A percentile compares a stretch with the other conserved stretches of the same genome.
Evolutionary conservation across 2,113 vertebrate species (phyloP).

Genomic region (Cebus imitator): DNA sequence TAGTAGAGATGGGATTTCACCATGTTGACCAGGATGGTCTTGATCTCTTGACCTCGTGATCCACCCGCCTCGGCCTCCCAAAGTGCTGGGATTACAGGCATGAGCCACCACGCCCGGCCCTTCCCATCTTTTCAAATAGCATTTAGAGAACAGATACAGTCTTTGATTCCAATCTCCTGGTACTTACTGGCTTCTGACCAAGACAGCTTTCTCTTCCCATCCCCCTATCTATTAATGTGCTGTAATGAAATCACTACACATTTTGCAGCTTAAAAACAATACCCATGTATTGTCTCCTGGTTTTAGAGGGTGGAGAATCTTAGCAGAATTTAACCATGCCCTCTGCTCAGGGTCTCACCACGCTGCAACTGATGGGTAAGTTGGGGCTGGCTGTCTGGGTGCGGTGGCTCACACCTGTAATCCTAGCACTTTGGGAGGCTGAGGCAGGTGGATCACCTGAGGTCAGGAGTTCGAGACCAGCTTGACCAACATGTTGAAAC

Average conservation of each 20-base stretch:
- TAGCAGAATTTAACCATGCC: fast-evolving
- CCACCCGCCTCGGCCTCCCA: too few relatives aligned
- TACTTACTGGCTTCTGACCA: not conserved
- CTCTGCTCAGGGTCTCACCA: not conserved
- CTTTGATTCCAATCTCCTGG: not conserved
- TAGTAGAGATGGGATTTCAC: too few relatives aligned
- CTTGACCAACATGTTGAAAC: too few relatives aligned
- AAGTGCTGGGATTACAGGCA: too few relatives aligned
- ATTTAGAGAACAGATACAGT: not conserved
- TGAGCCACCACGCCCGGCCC: too few relatives aligned
- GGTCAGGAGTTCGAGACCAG: too few relatives aligned
- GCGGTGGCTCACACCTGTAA: too few relatives aligned
- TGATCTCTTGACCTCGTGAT: too few relatives aligned
- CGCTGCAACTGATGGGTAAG: not conserved
- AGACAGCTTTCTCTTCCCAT: not conserved
- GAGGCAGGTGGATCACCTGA: too few relatives aligned
- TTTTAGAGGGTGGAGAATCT: too few relatives aligned
- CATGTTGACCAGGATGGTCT: too few relatives aligned
- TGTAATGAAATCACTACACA: not conserved
- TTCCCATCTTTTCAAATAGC: not conserved
- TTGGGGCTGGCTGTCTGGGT: not conserved
- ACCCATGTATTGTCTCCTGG: fast-evolving
- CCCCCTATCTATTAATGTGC: not conserved
- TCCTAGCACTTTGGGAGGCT: too few relatives aligned
- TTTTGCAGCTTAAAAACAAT: not conserved